Percentiles rank a stretch among this genome's conserved stretches.
Conservation (phyloP, 2,113 vertebrate genomes). For the Pangasianodon gigas region DNA sequence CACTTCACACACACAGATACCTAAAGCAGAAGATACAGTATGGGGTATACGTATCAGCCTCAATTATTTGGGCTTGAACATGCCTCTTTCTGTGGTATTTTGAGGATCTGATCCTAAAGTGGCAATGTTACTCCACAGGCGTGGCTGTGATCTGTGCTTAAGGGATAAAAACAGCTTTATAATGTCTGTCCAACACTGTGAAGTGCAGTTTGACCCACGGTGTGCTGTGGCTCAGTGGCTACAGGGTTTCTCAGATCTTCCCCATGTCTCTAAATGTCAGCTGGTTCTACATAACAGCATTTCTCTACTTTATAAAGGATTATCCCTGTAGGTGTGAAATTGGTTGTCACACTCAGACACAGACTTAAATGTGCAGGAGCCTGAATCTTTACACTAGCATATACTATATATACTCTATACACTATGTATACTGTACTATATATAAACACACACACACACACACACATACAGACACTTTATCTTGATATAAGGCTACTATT, state of each 20-base stretch:
- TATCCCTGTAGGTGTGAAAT: slow-evolving; percentile 68
- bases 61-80: not conserved
- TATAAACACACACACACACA: not conserved
- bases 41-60: not conserved
- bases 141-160: not conserved
- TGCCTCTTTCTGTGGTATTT: not conserved
- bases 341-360: slow-evolving; percentile 50
- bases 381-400: not conserved
- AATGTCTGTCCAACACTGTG: not conserved
- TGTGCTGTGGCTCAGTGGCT: slow-evolving; percentile 54
- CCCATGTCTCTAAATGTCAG: slow-evolving; percentile 61
- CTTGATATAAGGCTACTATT: not conserved
- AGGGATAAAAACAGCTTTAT: not conserved
- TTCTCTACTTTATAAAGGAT: slow-evolving; percentile 71
- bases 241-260: slow-evolving; percentile 33
- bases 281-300: slow-evolving; percentile 68
- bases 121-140: slow-evolving; percentile 29
- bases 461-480: not conserved
- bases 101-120: not conserved
- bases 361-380: slow-evolving; percentile 4
- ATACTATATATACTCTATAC: not conserved
- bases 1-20: not conserved
- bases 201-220: slow-evolving; percentile 7
- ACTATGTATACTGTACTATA: not conserved
- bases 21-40: not conserved